Evolutionary conservation across 2,888 invertebrate species (phyloP), one percentile per base, ranked within the genome.

Genomic region (Abrostola triplasia): DNA sequence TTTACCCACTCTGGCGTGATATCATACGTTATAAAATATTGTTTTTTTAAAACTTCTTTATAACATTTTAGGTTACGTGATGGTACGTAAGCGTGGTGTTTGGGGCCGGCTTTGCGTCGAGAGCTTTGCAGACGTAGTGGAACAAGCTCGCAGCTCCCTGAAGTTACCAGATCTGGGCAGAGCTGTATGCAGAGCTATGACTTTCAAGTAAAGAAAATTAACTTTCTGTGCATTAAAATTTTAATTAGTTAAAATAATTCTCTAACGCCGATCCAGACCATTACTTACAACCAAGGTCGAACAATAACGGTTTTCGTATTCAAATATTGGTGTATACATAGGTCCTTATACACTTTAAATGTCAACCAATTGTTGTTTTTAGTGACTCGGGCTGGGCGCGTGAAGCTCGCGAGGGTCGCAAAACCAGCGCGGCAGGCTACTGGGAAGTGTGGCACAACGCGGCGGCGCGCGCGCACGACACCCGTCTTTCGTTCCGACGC

Each of bases 21-120:
- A 24, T 24, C 24, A 24, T 24, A 24, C 24, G 24, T 24, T 24
- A 0, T 40, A 10, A 2, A 40, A 40, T 1, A 40, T 11, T 9
- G 10, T 5, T 9, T 9, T 9, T 10, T 11, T 9, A 10, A 11
- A 41, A 36, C 65, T 51, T 24, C 40, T 67, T n/a, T 48, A 24
- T 55, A 11, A 37, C 10, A 54, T 12, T 49, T 42, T 79, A 95
- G 97, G 97, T 36, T 97, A 95, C 79, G 93, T 97, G 38, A 96
- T 97, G 95, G 96, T 97, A 0, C 93, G 97, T 41, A 97, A 97
- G 82, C 96, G 96, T 76, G 97, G 97, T 0, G 93, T 95, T 53
- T 97, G 97, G 97, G 97, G 97, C 6, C 96, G 97, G 83, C 90
- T 97, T 5, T 97, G 97, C 77, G 95, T 97, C 13, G 96, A 96